Conservation (phyloP, 2,797 vertebrate species). For the Notoglanidium macrostoma region DNA sequence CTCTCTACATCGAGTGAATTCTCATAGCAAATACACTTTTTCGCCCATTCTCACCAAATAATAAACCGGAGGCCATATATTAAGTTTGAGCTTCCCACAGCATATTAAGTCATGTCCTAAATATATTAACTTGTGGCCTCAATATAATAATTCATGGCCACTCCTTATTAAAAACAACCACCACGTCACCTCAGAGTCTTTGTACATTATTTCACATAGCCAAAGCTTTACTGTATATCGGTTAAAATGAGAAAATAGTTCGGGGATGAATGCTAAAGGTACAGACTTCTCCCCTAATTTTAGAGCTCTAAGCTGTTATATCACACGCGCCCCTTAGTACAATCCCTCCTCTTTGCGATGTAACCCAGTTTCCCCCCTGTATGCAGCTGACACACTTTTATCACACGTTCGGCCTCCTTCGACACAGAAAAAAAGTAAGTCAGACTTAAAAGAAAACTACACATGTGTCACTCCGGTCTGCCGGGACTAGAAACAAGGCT, state of each 20-base stretch:
- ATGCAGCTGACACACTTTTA: slow-evolving; percentile 56
- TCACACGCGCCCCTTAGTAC: slow-evolving; percentile 12
- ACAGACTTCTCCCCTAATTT: neutral
- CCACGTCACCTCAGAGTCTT: neutral
- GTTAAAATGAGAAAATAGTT: neutral
- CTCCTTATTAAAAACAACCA: neutral
- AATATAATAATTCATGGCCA: neutral
- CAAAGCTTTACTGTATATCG: neutral
- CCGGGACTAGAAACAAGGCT: slow-evolving; percentile 77
- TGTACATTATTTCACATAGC: neutral
- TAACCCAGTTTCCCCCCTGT: slow-evolving; percentile 25
- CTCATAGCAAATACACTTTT: neutral
- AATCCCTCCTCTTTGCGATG: slow-evolving; percentile 25
- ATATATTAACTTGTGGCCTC: slow-evolving; percentile 18
- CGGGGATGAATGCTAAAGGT: neutral
- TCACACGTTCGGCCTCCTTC: slow-evolving; percentile 52
- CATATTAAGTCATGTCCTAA: neutral
- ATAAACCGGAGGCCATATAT: neutral
- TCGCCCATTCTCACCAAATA: neutral
- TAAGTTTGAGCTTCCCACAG: slow-evolving; percentile 9
- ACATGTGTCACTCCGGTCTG: slow-evolving; percentile 68
- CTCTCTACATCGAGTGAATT: neutral
- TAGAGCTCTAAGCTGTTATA: slow-evolving; percentile 7
- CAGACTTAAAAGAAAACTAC: slow-evolving; percentile 83
- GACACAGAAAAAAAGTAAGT: slow-evolving; percentile 76